A percentile compares a stretch with the other conserved stretches of the same genome.
Conservation (phyloP, 2,888 invertebrate species). For the Cacoxenus indagator region DNA sequence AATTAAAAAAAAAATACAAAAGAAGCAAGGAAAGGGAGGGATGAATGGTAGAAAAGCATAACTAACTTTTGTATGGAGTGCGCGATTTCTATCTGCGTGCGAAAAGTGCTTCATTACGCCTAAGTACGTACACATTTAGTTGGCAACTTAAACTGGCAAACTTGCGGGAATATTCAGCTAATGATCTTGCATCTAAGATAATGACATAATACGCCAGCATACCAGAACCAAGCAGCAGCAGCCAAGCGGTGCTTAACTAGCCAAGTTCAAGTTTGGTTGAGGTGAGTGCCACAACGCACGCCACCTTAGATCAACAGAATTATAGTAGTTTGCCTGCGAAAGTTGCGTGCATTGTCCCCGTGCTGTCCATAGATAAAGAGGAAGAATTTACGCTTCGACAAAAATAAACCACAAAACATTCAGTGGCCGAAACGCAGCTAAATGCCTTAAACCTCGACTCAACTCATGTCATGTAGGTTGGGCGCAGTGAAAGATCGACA, state of each 20-base stretch:
- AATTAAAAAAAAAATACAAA: neutral
- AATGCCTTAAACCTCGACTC: constrained; percentile 29
- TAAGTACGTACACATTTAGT: constrained; percentile 16
- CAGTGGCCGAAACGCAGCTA: constrained; percentile 41
- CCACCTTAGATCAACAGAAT: neutral
- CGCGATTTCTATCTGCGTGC: constrained; percentile 42
- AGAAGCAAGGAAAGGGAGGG: too few relatives aligned
- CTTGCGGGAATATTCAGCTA: constrained; percentile 47
- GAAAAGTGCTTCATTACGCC: constrained; percentile 17
- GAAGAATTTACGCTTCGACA: constrained; percentile 8
- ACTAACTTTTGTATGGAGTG: neutral
- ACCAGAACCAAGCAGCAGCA: neutral
- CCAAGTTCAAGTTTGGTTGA: neutral
- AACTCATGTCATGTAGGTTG: constrained; percentile 22
- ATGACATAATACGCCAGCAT: constrained; percentile 20
- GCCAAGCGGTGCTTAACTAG: neutral
- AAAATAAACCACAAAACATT: constrained; percentile 38
- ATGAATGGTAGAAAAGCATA: neutral
- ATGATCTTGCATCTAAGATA: constrained; percentile 53
- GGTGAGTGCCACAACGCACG: neutral
- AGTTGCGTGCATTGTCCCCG: constrained; percentile 47
- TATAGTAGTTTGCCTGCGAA: constrained; percentile 6
- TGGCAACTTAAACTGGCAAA: neutral
- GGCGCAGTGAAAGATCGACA: constrained; percentile 48
- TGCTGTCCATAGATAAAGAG: neutral